phyloP scores from a whole-genome alignment of 2,113 vertebrate species.

The Rhinopithecus roxellana region DNA sequence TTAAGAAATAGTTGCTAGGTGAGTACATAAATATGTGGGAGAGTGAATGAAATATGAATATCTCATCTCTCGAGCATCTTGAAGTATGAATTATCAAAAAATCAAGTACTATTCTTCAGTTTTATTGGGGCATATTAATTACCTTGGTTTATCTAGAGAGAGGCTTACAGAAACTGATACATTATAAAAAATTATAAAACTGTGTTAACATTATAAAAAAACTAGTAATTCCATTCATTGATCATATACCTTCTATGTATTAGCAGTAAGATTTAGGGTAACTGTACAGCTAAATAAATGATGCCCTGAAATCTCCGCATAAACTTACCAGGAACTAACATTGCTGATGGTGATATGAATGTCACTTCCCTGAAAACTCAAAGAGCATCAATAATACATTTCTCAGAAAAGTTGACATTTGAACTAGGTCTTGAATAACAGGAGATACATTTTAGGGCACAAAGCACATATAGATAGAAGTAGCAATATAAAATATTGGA shows the following conservation, averaged over 20 bases:
- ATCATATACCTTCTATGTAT: neutral
- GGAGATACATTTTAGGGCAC: neutral
- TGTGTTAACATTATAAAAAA: neutral
- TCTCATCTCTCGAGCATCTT: neutral
- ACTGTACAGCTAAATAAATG: neutral
- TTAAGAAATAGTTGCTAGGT: neutral
- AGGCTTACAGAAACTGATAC: neutral
- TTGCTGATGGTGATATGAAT: neutral
- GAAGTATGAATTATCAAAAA: neutral
- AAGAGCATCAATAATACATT: neutral
- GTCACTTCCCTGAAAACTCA: neutral
- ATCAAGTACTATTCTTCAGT: neutral
- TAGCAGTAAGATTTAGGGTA: neutral
- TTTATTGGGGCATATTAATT: neutral
- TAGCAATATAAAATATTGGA: neutral
- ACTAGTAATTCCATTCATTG: neutral
- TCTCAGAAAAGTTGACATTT: constrained; percentile 1
- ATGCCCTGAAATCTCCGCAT: neutral
- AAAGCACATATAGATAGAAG: neutral
- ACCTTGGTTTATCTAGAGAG: neutral
- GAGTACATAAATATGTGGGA: neutral
- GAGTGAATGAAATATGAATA: neutral
- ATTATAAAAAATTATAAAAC: neutral
- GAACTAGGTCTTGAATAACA: neutral
- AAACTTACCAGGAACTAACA: neutral